Evolutionary conservation across 2,113 vertebrate species (phyloP), one percentile per base, ranked within the genome.

Genomic region (Callorhinus ursinus): DNA sequence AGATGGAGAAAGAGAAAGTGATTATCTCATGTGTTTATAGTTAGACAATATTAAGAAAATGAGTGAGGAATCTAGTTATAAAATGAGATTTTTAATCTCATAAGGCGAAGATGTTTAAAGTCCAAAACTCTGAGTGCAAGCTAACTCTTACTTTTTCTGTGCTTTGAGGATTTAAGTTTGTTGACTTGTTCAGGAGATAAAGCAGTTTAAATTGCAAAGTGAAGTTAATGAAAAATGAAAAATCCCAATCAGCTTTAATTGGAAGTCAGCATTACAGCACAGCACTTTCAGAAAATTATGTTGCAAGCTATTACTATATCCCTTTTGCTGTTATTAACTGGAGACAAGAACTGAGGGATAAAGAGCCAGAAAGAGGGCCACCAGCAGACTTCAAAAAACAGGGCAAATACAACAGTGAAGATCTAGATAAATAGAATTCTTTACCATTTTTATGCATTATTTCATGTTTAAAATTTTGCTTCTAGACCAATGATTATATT

Each of bases 161-260:
- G 88, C 31, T 96, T 69, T 91, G 46, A 93, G 59, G 51, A 81
- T 63, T 84, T 89, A 92, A 82, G 61, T 79, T 65, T 88, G 36
- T 83, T 91, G 24, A 63, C 59, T 42, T 95, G 39, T 7, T 39
- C 39, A 92, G 76, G 51, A 94, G 13, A 83, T 15, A 55, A 26
- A 74, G 33, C 7, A 80, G 33, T 92, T 88, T 28, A 67, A 88
- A 72, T 42, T 59, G 46, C 5, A 89, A 97, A 87, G 42, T 88
- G 28, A 97, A 89, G 39, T 65, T 76, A 90, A 97, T 89, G 51
- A 61, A 94, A 96, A 55, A 79, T 76, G 39, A 63, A 95, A 92
- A 81, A 36, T 94, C 11, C 18, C 57, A 76, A 85, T 55, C 65
- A 94, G 22, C 57, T 86, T 92, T 67, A 88, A 46, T 59, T 96